Conservation (phyloP, 2,797 vertebrate species). For the Pogoniulus pusillus region DNA sequence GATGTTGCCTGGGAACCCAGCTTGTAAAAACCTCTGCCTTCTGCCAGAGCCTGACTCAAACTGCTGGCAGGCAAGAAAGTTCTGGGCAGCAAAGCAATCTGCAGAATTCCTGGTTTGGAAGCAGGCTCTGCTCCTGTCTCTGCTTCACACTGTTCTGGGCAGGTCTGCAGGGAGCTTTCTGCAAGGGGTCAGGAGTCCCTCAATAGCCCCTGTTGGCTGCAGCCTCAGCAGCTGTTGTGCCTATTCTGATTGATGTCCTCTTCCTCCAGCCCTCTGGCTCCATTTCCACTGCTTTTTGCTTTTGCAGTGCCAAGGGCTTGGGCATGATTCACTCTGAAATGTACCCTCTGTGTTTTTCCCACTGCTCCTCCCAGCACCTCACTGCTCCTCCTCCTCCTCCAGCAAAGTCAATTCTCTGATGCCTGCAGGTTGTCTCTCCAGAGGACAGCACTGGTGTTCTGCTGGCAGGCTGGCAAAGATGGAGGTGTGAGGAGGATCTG, state of each 20-base stretch:
- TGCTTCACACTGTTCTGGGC: neutral
- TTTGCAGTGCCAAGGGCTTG: neutral
- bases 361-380: neutral
- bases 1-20: neutral
- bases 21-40: neutral
- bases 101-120: neutral
- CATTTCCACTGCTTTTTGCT: neutral
- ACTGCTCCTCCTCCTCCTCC: neutral
- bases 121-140: too few species aligned
- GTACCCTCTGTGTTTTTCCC: neutral
- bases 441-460: too few species aligned
- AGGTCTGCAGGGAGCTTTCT: neutral
- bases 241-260: neutral
- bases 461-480: too few species aligned
- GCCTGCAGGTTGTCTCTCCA: neutral
- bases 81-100: neutral
- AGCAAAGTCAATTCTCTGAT: neutral
- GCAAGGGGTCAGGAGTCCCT: neutral
- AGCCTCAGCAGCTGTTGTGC: neutral
- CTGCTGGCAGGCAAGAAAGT: neutral
- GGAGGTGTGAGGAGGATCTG: too few species aligned
- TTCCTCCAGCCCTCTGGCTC: neutral
- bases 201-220: neutral
- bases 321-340: neutral
- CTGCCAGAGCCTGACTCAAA: neutral